Evolutionary conservation across 2,797 vertebrate species (phyloP).

Genomic region (Adrianichthys oophorus): DNA sequence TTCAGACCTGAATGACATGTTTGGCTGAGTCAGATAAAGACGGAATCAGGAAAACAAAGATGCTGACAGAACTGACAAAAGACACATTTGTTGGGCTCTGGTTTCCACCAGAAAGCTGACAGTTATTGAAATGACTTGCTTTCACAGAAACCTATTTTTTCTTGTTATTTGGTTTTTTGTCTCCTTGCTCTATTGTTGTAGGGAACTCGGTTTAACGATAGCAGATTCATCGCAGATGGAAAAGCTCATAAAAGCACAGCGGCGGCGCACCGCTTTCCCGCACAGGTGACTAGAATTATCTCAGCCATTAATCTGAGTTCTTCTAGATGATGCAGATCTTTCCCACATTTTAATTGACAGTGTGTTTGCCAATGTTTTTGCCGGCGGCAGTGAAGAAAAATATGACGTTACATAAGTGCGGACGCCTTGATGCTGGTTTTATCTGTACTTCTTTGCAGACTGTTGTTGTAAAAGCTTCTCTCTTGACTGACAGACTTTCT

Average conservation of each 20-base stretch:
- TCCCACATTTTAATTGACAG: slow-evolving; percentile 49
- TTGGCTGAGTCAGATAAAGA: slow-evolving; percentile 65
- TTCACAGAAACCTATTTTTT: slow-evolving; percentile 39
- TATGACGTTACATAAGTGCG: slow-evolving; percentile 43
- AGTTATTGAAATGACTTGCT: slow-evolving; percentile 66
- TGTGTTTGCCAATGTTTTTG: slow-evolving; percentile 42
- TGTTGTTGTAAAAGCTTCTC: slow-evolving; percentile 35
- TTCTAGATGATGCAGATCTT: slow-evolving; percentile 32
- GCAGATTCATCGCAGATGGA: slow-evolving; percentile 34
- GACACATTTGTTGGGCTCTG: slow-evolving; percentile 47
- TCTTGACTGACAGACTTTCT: slow-evolving; percentile 26
- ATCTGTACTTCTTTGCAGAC: slow-evolving; percentile 32
- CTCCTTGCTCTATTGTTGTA: slow-evolving; percentile 34
- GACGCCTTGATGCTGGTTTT: slow-evolving; percentile 51
- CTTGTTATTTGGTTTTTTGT: slow-evolving; percentile 20
- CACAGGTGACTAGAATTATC: slow-evolving; percentile 27
- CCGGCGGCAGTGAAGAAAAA: slow-evolving; percentile 51
- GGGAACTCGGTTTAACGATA: slow-evolving; percentile 42
- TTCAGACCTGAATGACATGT: slow-evolving; percentile 47
- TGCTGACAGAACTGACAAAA: slow-evolving; percentile 58
- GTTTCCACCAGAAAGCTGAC: slow-evolving; percentile 61
- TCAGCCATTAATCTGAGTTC: slow-evolving; percentile 30
- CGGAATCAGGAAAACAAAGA: slow-evolving; percentile 59
- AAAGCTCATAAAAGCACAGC: slow-evolving; percentile 45
- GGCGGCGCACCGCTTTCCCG: slow-evolving; percentile 33